Evolutionary conservation across 2,797 vertebrate species (phyloP).

Genomic region (Diplodus puntazzo): DNA sequence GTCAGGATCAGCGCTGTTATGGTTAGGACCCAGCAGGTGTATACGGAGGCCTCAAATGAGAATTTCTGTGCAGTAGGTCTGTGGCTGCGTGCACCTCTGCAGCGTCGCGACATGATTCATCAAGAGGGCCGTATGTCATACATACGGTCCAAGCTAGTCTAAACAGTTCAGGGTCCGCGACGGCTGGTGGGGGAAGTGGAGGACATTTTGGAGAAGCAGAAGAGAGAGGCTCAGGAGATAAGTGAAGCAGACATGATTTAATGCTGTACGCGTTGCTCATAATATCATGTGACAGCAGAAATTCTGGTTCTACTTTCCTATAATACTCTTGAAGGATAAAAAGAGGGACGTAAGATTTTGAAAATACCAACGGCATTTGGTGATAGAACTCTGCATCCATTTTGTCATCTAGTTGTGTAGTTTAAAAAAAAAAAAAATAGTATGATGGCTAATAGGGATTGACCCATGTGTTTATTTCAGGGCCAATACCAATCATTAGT

Average conservation of each 20-base stretch:
- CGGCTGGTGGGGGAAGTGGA: constrained; percentile 36
- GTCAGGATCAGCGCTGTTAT: constrained; percentile 16
- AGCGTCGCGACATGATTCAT: constrained; percentile 64
- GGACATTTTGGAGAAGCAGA: constrained; percentile 32
- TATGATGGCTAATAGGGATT: not conserved
- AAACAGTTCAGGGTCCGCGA: constrained; percentile 68
- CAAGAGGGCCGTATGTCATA: constrained; percentile 65
- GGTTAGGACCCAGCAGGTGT: constrained; percentile 45
- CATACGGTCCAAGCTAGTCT: constrained; percentile 70
- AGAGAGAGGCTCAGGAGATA: constrained; percentile 20
- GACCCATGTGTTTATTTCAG: too few species aligned
- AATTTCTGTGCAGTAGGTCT: constrained; percentile 12
- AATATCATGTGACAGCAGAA: constrained; percentile 6
- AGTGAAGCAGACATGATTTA: constrained; percentile 39
- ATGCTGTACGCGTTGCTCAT: constrained; percentile 8
- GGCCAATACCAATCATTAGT: too few species aligned
- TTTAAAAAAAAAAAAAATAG: too few species aligned
- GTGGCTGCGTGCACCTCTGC: constrained; percentile 35
- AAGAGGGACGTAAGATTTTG: not conserved
- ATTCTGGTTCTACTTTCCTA: not conserved
- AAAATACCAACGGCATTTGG: not conserved
- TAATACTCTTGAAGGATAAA: not conserved
- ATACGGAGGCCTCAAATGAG: constrained; percentile 12
- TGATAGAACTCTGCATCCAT: not conserved
- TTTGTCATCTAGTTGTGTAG: not conserved